These are phyloP conservation scores for Laothoe populi DNA, from an alignment of 2,888 invertebrate genomes.

Conservation along the genomic window DNA sequence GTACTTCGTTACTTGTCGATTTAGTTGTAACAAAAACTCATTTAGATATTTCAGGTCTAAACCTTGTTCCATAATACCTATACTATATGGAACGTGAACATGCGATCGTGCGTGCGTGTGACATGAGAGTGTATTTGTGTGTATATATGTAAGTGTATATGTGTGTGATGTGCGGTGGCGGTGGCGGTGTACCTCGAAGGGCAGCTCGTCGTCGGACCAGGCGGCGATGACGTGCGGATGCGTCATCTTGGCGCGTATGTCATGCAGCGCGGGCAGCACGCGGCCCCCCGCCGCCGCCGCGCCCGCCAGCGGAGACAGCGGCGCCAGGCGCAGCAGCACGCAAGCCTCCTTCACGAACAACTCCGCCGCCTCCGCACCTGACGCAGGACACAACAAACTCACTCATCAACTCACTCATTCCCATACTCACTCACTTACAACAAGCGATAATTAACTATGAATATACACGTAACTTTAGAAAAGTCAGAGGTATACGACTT, in stretches of 20 bases:
- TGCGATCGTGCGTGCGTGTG: not conserved
- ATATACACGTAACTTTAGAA: too few species aligned
- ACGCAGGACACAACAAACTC: conserved; percentile 32
- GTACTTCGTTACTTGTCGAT: too few species aligned
- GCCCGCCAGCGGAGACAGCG: conserved; percentile 91
- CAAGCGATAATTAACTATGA: too few species aligned
- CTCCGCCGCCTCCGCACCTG: conserved; percentile 91
- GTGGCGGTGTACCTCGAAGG: conserved; percentile 88
- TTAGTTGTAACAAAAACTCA: too few species aligned
- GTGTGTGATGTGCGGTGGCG: not conserved
- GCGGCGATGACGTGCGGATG: conserved; percentile 92
- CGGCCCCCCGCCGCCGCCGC: conserved; percentile 97
- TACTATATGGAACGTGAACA: too few species aligned
- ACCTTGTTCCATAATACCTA: too few species aligned
- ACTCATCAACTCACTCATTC: not conserved
- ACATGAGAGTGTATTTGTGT: not conserved
- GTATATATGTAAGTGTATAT: not conserved
- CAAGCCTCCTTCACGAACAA: conserved; percentile 97
- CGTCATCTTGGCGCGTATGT: conserved; percentile 87
- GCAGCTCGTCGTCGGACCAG: conserved; percentile 98
- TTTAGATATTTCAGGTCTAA: too few species aligned
- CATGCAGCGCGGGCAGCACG: conserved; percentile 96
- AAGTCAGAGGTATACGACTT: too few species aligned
- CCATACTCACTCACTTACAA: too few species aligned
- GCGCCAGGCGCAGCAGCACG: conserved; percentile 92